Evolutionary conservation across 2,888 invertebrate genomes (phyloP), one percentile per base, ranked within the genome.

Genomic region (Cheilosia scutellata): DNA sequence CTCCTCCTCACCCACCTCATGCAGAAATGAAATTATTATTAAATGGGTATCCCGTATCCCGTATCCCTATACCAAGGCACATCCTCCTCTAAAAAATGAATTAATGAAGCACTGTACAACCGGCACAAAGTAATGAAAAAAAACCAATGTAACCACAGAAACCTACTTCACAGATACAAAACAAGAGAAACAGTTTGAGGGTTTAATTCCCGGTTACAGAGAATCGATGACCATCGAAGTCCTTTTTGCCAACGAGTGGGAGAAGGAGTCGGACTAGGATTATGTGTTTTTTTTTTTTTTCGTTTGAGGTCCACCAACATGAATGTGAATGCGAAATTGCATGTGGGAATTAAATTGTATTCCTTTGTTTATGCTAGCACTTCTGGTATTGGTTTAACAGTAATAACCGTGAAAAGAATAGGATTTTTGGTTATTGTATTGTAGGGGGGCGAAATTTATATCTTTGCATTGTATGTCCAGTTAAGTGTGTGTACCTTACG

Each of bases 281-380:
- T 37, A 37, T 11, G 9, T 37, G 9, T 37, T 37, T 37, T 37
- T 37, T 37, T 33, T 33, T 33, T 33, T 16, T 65, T 70, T 70
- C 63, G 25, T 74, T 55, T 51, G 13, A 58, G 78, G 74, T 68
- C 63, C 68, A 63, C 40, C 44, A 7, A 25, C 49, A 86, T 76
- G 82, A 82, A 86, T 86, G 47, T 65, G 86, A 82, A 86, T 86
- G 62, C 57, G 82, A 72, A 86, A 86, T 86, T 86, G 86, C 86
- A 82, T 86, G 82, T 72, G 82, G 76, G 86, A 86, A 82, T 86
- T 86, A 77, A 71, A 86, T 86, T 86, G 82, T 86, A 68, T 77
- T 77, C 76, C 72, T 82, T 86, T 86, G 82, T 86, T 76, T 75
- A 51, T 84, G 58, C 37, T 40, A 58, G 49, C 62, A 77, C 68